Base-by-base conservation (phyloP, 2,888 invertebrate genomes). In the Timema cristinae region DNA sequence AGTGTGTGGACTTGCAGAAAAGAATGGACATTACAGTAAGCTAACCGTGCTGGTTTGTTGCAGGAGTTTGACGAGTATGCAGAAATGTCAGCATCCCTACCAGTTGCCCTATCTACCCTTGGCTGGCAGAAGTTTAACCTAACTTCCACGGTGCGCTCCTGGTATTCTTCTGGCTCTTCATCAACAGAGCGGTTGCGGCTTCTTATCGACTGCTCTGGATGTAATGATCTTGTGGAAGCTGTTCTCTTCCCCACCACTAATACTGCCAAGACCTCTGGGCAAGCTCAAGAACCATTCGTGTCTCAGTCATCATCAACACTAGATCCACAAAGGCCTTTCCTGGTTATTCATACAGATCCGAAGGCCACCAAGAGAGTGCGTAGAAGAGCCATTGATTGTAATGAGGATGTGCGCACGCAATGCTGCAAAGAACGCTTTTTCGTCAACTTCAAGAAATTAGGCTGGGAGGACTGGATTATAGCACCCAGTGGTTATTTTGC, bases 391-490 rank as follows among this genome's bases (percentile, higher is more conserved):
- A 87, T 95, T 73, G 94, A 94, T 82, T 95, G 95, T 84, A 89
- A 89, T 75, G 88, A 88, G 73, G 89, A 89, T 71, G 82, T 86
- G 68, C 86, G 86, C 74, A 88, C 88, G 77, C 92, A 93, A 81
- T 96, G 95, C 83, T 93, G 92, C 82, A 94, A 94, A 80, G 92
- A 95, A 83, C 88, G 91, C 68, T 94, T 95, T 85, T 95, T 94
- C 85, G 94, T 96, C 79, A 93, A 91, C 82, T 96, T 96, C 85
- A 91, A 91, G 80, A 91, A 93, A 78, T 86, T 96, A 69, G 95
- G 95, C 77, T 96, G 95, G 96, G 94, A 95, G 83, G 94, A 95
- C 85, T 95, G 95, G 95, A 94, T 95, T 80, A 93, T 95, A 78
- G 92, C 93, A 76, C 94, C 94, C 50, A 88, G 90, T 79, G 95